Evolutionary conservation across 2,797 vertebrate genomes (phyloP).

Genomic region (Scomberomorus guttatus): DNA sequence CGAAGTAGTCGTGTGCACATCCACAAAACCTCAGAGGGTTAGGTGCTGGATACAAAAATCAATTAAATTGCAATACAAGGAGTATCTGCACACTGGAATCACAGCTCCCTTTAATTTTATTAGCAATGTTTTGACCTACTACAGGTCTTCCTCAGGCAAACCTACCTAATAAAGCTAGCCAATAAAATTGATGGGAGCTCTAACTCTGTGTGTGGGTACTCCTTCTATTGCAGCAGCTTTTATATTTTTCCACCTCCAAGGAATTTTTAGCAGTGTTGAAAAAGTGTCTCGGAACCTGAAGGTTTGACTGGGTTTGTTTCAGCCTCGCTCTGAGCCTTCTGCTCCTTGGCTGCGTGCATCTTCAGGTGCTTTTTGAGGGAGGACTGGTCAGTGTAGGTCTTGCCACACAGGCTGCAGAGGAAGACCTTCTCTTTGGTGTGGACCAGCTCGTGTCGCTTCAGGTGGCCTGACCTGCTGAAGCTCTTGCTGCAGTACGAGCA

Average conservation of each 20-base stretch:
- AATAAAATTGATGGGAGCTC: too few relatives aligned
- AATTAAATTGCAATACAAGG: not conserved
- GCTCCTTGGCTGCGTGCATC: slow-evolving; percentile 66
- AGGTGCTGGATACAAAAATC: too few relatives aligned
- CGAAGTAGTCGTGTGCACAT: not conserved
- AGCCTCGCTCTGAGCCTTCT: slow-evolving; percentile 22
- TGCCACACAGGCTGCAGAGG: slow-evolving; percentile 74
- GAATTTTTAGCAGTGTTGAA: slow-evolving; percentile 32
- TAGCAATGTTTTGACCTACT: not conserved
- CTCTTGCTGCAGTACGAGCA: slow-evolving; percentile 84
- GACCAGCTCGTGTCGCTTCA: slow-evolving; percentile 85
- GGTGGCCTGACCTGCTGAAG: slow-evolving; percentile 83
- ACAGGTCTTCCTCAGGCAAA: not conserved
- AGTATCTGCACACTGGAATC: not conserved
- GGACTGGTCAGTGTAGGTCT: slow-evolving; percentile 80
- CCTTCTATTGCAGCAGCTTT: not conserved
- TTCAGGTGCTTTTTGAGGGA: slow-evolving; percentile 81
- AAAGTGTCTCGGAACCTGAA: slow-evolving; percentile 16
- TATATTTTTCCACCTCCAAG: slow-evolving; percentile 1
- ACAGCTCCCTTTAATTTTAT: not conserved
- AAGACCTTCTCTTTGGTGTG: slow-evolving; percentile 83
- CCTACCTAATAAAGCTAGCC: too few relatives aligned
- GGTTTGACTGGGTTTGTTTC: slow-evolving; percentile 9
- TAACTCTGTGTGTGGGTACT: not conserved
- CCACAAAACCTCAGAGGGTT: not conserved